Evolutionary conservation across 2,888 invertebrate genomes (phyloP).

Genomic region (Tenthredo mesomela): DNA sequence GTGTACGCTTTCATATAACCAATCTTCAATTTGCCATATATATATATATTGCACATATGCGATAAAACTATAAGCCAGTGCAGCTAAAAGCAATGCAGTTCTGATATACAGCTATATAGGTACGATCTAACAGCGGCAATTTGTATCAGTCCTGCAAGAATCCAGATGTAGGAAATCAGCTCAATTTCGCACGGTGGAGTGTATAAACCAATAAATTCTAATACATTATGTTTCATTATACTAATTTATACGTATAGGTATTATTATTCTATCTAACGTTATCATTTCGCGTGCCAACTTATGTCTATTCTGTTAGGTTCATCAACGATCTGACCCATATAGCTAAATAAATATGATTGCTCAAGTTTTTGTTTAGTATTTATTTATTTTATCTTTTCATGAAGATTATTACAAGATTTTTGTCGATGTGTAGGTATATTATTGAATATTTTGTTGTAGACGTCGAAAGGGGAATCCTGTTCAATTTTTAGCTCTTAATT

Average conservation of each 20-base stretch:
- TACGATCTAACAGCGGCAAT: background rate
- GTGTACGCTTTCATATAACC: background rate
- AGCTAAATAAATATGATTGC: background rate
- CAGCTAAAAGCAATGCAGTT: background rate
- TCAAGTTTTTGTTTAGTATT: background rate
- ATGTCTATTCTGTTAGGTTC: background rate
- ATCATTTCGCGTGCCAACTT: background rate
- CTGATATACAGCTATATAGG: background rate
- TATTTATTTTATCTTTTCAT: background rate
- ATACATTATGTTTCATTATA: background rate
- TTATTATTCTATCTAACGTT: background rate
- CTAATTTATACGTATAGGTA: background rate
- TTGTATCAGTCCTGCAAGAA: background rate
- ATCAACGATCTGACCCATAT: background rate
- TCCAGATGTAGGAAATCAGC: constrained; percentile 4
- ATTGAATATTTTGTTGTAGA: too few species aligned
- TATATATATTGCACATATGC: background rate
- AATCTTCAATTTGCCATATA: background rate
- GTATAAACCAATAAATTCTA: constrained; percentile 6
- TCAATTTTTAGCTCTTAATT: too few species aligned
- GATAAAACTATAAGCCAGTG: background rate
- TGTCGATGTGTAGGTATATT: background rate
- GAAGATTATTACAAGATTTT: background rate
- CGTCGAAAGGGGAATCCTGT: too few species aligned
- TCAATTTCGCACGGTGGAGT: background rate